Percentiles rank a stretch among this genome's conserved stretches.
These are phyloP conservation scores for Esperia sulphurella DNA, from an alignment of 2,888 invertebrate genomes.

Conservation along the genomic window DNA sequence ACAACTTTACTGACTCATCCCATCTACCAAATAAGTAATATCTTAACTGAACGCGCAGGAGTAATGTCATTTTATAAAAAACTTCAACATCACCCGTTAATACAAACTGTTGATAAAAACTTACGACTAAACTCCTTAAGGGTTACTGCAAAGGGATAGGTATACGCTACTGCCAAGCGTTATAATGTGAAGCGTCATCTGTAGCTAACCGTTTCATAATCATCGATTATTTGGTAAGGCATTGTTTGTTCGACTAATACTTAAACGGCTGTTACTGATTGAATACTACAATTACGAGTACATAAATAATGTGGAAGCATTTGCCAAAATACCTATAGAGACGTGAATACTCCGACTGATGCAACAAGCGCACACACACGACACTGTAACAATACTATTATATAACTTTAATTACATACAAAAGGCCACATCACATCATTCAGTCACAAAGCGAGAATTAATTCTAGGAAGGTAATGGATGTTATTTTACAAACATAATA, in stretches of 20 bases:
- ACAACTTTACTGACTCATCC: constrained; percentile 58
- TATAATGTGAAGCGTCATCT: constrained; percentile 45
- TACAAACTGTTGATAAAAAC: constrained; percentile 75
- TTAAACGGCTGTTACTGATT: constrained; percentile 53
- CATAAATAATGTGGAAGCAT: constrained; percentile 65
- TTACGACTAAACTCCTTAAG: constrained; percentile 65
- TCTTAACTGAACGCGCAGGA: constrained; percentile 66
- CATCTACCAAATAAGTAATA: constrained; percentile 40
- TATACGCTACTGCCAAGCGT: constrained; percentile 52
- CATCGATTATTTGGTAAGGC: constrained; percentile 45
- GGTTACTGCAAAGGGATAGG: constrained; percentile 42
- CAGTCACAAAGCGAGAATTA: constrained; percentile 76
- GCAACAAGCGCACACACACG: constrained; percentile 72
- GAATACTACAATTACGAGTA: constrained; percentile 43
- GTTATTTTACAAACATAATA: constrained; percentile 48
- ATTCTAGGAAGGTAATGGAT: constrained; percentile 49
- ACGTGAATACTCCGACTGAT: constrained; percentile 54
- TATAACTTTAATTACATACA: constrained; percentile 64
- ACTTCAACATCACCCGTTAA: constrained; percentile 61
- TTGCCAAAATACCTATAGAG: constrained; percentile 46
- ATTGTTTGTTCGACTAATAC: constrained; percentile 52
- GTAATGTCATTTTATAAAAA: constrained; percentile 65
- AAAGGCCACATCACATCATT: constrained; percentile 79
- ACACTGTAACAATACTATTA: constrained; percentile 52
- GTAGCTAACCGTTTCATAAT: constrained; percentile 36